Conservation (phyloP, 2,888 invertebrate species). For the Heliconius ethilla region DNA sequence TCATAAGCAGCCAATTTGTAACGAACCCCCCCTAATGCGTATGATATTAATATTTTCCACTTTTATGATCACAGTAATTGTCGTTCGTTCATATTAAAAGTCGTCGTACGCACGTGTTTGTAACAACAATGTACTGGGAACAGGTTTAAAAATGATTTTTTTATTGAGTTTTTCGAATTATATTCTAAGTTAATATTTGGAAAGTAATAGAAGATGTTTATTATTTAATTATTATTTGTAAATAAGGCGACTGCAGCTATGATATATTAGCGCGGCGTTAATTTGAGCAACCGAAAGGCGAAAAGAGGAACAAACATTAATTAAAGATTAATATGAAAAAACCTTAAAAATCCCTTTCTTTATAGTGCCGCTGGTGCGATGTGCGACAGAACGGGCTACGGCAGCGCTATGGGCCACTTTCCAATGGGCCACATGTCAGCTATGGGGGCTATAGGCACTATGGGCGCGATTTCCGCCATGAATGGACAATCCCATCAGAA, state of each 20-base stretch:
- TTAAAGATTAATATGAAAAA: not conserved
- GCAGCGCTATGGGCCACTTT: constrained; percentile 82
- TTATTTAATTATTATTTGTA: too few species aligned
- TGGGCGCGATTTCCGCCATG: constrained; percentile 81
- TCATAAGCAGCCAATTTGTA: constrained; percentile 66
- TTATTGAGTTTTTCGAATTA: not conserved
- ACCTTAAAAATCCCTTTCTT: not conserved
- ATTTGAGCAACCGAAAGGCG: too few species aligned
- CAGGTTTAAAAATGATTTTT: constrained; percentile 35
- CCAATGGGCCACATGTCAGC: constrained; percentile 80
- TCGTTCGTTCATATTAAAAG: constrained; percentile 70
- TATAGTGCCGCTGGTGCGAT: constrained; percentile 87
- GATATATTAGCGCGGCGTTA: too few species aligned
- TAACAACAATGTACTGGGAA: constrained; percentile 44
- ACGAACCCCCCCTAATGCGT: constrained; percentile 56
- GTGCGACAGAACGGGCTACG: constrained; percentile 86
- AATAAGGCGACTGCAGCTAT: too few species aligned
- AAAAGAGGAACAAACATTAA: too few species aligned
- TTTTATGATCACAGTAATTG: constrained; percentile 72
- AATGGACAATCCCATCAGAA: constrained; percentile 79
- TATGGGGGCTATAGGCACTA: constrained; percentile 81
- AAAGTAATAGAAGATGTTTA: too few species aligned
- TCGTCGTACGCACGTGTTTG: constrained; percentile 63
- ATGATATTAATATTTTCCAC: constrained; percentile 75
- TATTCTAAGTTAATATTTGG: not conserved